A percentile compares a stretch with the other conserved stretches of the same genome.
These are phyloP conservation scores for Drosophila orosa DNA, from an alignment of 1,140 invertebrate species.

Conservation along the genomic window DNA sequence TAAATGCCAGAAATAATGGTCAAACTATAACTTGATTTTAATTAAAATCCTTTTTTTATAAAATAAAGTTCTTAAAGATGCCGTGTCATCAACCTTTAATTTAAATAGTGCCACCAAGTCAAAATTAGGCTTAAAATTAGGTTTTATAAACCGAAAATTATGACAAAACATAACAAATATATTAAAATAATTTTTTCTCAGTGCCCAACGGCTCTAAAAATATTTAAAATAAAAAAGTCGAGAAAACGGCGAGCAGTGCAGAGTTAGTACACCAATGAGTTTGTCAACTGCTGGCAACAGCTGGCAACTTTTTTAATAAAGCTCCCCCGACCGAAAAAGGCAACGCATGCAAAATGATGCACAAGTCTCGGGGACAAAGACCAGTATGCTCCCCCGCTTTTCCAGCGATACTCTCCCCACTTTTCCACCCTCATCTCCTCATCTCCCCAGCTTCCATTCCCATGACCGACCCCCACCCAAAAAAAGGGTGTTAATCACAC, in stretches of 20 bases:
- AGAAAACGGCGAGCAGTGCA: neutral
- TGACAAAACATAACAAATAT: too few relatives aligned
- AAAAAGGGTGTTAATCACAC: constrained; percentile 48
- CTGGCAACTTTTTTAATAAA: constrained; percentile 79
- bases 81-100: too few relatives aligned
- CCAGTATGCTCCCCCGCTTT: neutral
- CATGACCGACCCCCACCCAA: neutral
- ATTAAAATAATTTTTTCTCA: too few relatives aligned
- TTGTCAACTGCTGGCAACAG: constrained; percentile 73
- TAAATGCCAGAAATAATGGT: too few relatives aligned
- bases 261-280: constrained; percentile 57
- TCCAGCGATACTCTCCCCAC: neutral
- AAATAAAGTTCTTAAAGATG: too few relatives aligned
- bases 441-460: neutral
- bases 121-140: too few relatives aligned
- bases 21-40: too few relatives aligned
- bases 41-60: too few relatives aligned
- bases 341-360: constrained; percentile 71
- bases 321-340: constrained; percentile 41
- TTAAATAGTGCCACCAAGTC: too few relatives aligned
- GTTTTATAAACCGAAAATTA: too few relatives aligned
- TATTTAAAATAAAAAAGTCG: neutral
- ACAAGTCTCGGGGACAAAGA: constrained; percentile 47
- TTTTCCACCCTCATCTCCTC: neutral
- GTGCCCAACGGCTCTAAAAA: neutral